Base-by-base conservation (phyloP, 2,113 vertebrate species). In the Elgaria multicarinata region DNA sequence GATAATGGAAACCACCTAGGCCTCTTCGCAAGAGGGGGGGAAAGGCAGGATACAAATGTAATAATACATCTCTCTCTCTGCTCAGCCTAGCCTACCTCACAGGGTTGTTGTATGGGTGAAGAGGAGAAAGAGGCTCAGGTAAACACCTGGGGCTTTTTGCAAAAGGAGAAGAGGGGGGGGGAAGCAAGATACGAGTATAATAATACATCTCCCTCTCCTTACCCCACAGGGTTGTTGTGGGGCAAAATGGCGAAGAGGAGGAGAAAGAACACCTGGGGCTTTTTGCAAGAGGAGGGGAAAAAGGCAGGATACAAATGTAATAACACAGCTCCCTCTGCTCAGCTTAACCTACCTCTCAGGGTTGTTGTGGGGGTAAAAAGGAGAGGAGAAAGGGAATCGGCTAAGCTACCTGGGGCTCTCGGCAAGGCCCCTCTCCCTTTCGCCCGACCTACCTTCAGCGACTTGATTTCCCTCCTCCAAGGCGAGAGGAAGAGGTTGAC, bases 391-490 rank as follows among this genome's bases (percentile, higher is more conserved):
- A 46, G 24, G 8, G 67, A 10, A 50, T 50, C 8, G 4, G 4
- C 4, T 36, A n/a, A 12, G 16, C 24, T 24, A 6, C 75, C 39
- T 46, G 24, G 22, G 31, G 24, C 24, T 5, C 31, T n/a, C n/a
- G n/a, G n/a, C n/a, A n/a, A n/a, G n/a, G n/a, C n/a, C 44, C 18
- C 28, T 13, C 28, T 16, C 24, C 14, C 14, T 6, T 9, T 26
- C 7, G 1, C 18, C 76, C 22, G 31, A 1, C 67, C 44, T 28
- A 86, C 53, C 83, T 85, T 80, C 14, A 80, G 67, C 3, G 95
- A 94, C 87, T 88, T 86, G 89, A 97, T 96, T 89, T 97, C 96
- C 50, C 94, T 97, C 84, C 96, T 95, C 95, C 96, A 96, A 0
- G 97, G 96, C 50, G 81, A 92, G 31, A 97, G 95, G 24, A 96